Evolutionary conservation across 2,113 vertebrate genomes (phyloP).

Genomic region (Callionymus lyra): DNA sequence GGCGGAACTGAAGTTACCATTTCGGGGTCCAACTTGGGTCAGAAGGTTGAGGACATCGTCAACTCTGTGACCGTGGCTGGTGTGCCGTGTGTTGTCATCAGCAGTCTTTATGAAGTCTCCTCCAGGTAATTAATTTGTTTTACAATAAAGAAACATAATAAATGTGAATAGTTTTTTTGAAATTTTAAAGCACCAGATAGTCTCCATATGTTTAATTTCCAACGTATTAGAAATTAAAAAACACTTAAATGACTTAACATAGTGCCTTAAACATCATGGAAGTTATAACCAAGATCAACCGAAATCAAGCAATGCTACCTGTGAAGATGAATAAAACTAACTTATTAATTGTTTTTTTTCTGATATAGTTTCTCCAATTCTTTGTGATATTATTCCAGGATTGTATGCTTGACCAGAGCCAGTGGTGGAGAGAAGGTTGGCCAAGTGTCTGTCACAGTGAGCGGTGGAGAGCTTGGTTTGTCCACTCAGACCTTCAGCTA

Average conservation of each 20-base stretch:
- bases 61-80: constrained; percentile 81
- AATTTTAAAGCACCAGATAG: too few species aligned
- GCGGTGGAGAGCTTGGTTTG: constrained; percentile 72
- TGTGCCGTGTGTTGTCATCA: constrained; percentile 76
- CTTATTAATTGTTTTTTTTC: not conserved
- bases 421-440: constrained; percentile 72
- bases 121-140: constrained; percentile 73
- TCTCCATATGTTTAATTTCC: too few species aligned
- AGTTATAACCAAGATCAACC: too few species aligned
- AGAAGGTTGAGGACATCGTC: constrained; percentile 83
- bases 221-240: too few species aligned
- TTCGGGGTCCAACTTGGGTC: constrained; percentile 91
- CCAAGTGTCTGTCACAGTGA: constrained; percentile 74
- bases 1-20: constrained; percentile 87
- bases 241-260: too few species aligned
- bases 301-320: too few species aligned
- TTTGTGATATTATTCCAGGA: constrained; percentile 61
- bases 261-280: too few species aligned
- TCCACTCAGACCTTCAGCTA: constrained; percentile 83
- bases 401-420: constrained; percentile 76
- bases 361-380: too few species aligned
- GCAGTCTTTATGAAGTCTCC: constrained; percentile 81
- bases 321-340: too few species aligned
- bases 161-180: too few species aligned
- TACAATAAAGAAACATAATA: too few species aligned